These are phyloP conservation scores for Drosophila bunnanda DNA, from an alignment of 2,888 invertebrate species.

Conservation along the genomic window DNA sequence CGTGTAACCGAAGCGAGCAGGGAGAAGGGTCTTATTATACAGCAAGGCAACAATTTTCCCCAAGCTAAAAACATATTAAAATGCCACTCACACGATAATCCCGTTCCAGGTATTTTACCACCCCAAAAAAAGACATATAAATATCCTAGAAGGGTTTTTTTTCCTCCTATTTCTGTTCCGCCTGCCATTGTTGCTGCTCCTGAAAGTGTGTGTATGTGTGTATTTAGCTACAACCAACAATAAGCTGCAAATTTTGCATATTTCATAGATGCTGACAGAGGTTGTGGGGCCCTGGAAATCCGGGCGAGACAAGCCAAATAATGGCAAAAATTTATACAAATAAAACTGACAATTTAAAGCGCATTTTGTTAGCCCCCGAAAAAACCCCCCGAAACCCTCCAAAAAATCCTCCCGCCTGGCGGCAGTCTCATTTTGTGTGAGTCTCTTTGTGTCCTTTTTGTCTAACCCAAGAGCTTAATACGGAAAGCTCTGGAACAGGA, in stretches of 20 bases:
- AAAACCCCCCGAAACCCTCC: not conserved
- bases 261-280: slow-evolving; percentile 73
- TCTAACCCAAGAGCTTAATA: slow-evolving; percentile 62
- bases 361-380: slow-evolving; percentile 32
- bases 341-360: slow-evolving; percentile 77
- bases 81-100: slow-evolving; percentile 77
- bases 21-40: slow-evolving; percentile 4
- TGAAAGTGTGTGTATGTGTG: slow-evolving; percentile 1
- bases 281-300: slow-evolving; percentile 25
- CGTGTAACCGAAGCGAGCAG: slow-evolving; percentile 35
- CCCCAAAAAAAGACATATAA: slow-evolving; percentile 13
- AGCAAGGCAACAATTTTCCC: slow-evolving; percentile 55
- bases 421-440: slow-evolving; percentile 7
- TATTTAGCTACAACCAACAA: slow-evolving; percentile 68
- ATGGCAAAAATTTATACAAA: slow-evolving; percentile 74
- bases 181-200: slow-evolving; percentile 20
- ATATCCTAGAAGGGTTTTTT: slow-evolving; percentile 23
- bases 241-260: slow-evolving; percentile 79
- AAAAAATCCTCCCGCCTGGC: slow-evolving; percentile 25
- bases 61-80: slow-evolving; percentile 69
- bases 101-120: slow-evolving; percentile 31
- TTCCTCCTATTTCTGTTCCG: slow-evolving; percentile 30
- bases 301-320: slow-evolving; percentile 71
- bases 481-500: slow-evolving; percentile 54
- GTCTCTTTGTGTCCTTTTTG: slow-evolving; percentile 49